Evolutionary conservation across 2,113 vertebrate species (phyloP).

Genomic region (Tinamus guttatus): DNA sequence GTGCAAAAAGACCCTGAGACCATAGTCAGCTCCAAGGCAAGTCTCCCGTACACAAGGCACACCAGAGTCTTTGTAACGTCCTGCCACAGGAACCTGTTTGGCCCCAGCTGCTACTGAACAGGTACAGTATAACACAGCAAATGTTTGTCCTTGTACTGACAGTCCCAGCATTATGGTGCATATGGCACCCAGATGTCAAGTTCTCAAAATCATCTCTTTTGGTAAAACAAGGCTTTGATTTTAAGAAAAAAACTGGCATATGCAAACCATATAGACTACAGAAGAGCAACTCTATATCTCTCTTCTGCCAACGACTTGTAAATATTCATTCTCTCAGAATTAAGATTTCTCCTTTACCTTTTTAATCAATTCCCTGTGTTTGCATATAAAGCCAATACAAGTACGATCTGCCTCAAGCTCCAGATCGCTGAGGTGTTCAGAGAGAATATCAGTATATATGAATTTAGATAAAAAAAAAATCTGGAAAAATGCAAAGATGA

Average conservation of each 20-base stretch:
- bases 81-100: background rate
- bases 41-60: background rate
- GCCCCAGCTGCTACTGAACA: background rate
- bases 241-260: background rate
- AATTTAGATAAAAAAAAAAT: background rate
- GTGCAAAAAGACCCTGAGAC: background rate
- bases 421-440: background rate
- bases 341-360: background rate
- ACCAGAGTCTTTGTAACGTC: background rate
- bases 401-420: background rate
- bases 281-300: background rate
- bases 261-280: background rate
- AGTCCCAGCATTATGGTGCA: background rate
- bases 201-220: background rate
- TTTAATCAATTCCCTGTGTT: background rate
- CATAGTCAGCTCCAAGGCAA: background rate
- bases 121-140: background rate
- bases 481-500: background rate
- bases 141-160: background rate
- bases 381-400: background rate
- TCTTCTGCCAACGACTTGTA: background rate
- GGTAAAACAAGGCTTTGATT: background rate
- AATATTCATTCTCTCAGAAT: background rate
- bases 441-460: background rate
- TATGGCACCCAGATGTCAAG: background rate